These are phyloP conservation scores for Loriculus beryllinus DNA, from an alignment of 2,797 vertebrate genomes.

Conservation along the genomic window DNA sequence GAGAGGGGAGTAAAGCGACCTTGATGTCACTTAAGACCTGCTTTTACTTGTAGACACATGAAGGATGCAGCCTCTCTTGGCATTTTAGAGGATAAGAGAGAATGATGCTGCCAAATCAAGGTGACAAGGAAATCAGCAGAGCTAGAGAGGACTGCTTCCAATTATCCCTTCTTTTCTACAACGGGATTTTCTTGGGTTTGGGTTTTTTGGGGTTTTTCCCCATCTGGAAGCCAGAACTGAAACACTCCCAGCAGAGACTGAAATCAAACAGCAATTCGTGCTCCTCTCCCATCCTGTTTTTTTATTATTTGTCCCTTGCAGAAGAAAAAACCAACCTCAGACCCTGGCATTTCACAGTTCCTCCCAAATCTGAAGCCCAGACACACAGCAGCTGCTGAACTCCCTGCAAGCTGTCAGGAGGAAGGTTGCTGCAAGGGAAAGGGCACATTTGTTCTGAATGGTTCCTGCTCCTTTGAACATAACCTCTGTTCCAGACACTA, in stretches of 20 bases:
- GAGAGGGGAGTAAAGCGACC: not conserved
- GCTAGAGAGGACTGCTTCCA: not conserved
- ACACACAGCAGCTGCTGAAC: constrained; percentile 24
- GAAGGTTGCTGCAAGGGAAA: not conserved
- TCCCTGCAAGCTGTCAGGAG: not conserved
- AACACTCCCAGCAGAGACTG: constrained; percentile 9
- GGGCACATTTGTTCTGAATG: constrained; percentile 6
- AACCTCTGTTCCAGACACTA: constrained; percentile 4
- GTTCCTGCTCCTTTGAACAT: not conserved
- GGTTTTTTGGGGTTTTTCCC: not conserved
- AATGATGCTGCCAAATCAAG: not conserved
- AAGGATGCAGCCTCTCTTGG: not conserved
- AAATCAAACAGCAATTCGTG: constrained; percentile 31
- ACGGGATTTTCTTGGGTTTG: not conserved
- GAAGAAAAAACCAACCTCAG: constrained; percentile 18
- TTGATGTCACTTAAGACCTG: not conserved
- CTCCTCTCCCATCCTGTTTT: constrained; percentile 35
- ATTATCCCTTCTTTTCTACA: not conserved
- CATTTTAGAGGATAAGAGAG: not conserved
- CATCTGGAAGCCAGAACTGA: not conserved
- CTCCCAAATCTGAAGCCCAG: not conserved
- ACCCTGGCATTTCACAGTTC: constrained; percentile 18
- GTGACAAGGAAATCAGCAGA: not conserved
- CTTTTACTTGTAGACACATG: not conserved
- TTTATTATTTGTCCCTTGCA: constrained; percentile 25